Conservation (phyloP, 2,888 invertebrate genomes). For the Pyralis farinalis region DNA sequence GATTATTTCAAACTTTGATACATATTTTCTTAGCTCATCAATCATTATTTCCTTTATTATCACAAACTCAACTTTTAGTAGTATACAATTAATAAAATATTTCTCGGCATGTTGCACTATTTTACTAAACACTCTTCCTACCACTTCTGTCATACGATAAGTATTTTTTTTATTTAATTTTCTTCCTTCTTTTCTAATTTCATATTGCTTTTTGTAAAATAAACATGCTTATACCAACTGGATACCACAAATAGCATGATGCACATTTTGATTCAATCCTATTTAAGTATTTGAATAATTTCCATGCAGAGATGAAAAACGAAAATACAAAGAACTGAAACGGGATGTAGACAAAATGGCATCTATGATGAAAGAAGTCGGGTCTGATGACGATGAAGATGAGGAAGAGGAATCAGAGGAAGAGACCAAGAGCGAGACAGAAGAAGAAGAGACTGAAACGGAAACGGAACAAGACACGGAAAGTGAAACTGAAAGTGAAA, state of each 20-base stretch:
- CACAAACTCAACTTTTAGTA: neutral
- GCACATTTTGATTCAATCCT: too few species aligned
- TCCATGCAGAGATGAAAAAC: constrained; percentile 85
- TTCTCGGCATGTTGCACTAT: constrained; percentile 2
- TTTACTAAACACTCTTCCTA: neutral
- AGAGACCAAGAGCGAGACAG: constrained; percentile 76
- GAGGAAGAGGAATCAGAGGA: constrained; percentile 81
- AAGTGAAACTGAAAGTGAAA: constrained; percentile 84
- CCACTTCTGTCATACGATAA: neutral
- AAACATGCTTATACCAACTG: neutral
- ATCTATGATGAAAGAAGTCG: constrained; percentile 90
- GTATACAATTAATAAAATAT: constrained; percentile 1
- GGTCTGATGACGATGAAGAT: constrained; percentile 86
- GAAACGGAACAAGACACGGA: constrained; percentile 86
- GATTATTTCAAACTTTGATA: constrained; percentile 2
- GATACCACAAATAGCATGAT: too few species aligned
- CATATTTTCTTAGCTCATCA: neutral
- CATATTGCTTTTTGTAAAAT: neutral
- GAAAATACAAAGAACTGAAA: constrained; percentile 90
- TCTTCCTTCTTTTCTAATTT: too few species aligned
- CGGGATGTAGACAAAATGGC: constrained; percentile 96
- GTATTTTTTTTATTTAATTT: neutral
- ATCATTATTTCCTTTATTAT: neutral
- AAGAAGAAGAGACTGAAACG: constrained; percentile 82
- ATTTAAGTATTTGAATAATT: too few species aligned